phyloP scores from a whole-genome alignment of 2,888 invertebrate genomes.

The Lycaena phlaeas region DNA sequence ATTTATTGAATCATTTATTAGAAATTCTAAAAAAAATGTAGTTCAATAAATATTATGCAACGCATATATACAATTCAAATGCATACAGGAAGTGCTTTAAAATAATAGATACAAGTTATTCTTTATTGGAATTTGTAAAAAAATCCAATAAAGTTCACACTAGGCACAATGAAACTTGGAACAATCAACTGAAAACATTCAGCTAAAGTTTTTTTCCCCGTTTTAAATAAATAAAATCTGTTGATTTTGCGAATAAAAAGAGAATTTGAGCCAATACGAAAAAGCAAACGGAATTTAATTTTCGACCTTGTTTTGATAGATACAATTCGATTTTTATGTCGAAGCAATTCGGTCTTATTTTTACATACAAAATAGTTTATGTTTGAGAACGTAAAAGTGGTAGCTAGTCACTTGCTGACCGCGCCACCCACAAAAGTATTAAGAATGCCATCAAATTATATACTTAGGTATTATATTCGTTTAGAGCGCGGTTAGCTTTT shows the following conservation, averaged over 20 bases:
- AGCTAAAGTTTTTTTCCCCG: constrained; percentile 20
- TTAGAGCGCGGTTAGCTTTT: no score
- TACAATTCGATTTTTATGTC: constrained; percentile 24
- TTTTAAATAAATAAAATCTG: constrained; percentile 31
- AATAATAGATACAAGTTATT: constrained; percentile 3
- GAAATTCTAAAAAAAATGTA: no score
- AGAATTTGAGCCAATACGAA: constrained; percentile 26
- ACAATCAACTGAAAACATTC: constrained; percentile 26
- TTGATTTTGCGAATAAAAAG: constrained; percentile 28
- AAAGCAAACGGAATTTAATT: constrained; percentile 44
- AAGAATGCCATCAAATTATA: no score
- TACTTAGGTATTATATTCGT: no score
- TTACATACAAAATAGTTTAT: no score
- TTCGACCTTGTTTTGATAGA: constrained; percentile 30
- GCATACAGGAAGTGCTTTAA: no score
- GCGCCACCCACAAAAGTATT: no score
- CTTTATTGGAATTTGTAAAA: constrained; percentile 11
- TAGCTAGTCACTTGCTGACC: no score
- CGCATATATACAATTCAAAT: no score
- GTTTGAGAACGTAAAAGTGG: no score
- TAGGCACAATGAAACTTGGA: constrained; percentile 17
- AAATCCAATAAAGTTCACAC: constrained; percentile 19
- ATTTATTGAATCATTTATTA: no score
- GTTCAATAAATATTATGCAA: no score
- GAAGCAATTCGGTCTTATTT: constrained; percentile 14